Evolutionary conservation across 2,113 vertebrate genomes (phyloP), one percentile per base, ranked within the genome.

Genomic region (Panthera tigris): DNA sequence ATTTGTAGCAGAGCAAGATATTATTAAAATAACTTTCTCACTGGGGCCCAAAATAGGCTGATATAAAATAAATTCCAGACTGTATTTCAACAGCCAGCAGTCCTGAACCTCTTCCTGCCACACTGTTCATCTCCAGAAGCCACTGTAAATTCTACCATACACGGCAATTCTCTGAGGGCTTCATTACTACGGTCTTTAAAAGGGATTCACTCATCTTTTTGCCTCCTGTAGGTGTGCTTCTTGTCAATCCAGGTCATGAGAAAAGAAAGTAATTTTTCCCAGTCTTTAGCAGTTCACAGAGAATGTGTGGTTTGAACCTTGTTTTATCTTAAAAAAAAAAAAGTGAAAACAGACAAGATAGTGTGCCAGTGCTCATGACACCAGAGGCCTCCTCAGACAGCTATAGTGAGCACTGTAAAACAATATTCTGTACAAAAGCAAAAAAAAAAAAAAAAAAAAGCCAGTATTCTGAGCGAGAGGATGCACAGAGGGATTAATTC

Each of bases 1-100:
- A 96, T 97, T 95, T 96, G 92, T 79, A 93, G 83, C 76, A 89
- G 61, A 94, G 87, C 78, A 95, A 97, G 95, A 95, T 73, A 85
- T 86, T 97, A 97, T 97, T 97, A 98, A 97, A 95, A 97, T 97
- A 97, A 96, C 96, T 92, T 97, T 94, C 74, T 97, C 89, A 78
- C 74, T 55, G 80, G 74, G 92, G 57, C 93, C 90, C 86, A 33
- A 97, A 97, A 97, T 86, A 96, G 84, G 93, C 61, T n/a, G 61
- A 88, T 65, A 95, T 29, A 55, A 96, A 97, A 95, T 61, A 87
- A 92, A 93, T 79, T 79, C 89, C 76, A 94, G 81, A 83, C 82
- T 76, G 33, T 80, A 96, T 95, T 93, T 84, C 84, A 95, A 85
- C 39, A 94, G 85, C 61, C 16, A 5, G 41, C 68, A 80, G 55